Percentiles rank a stretch among this genome's conserved stretches.
Conservation (phyloP, 2,797 vertebrate species). For the Anguilla obscura region DNA sequence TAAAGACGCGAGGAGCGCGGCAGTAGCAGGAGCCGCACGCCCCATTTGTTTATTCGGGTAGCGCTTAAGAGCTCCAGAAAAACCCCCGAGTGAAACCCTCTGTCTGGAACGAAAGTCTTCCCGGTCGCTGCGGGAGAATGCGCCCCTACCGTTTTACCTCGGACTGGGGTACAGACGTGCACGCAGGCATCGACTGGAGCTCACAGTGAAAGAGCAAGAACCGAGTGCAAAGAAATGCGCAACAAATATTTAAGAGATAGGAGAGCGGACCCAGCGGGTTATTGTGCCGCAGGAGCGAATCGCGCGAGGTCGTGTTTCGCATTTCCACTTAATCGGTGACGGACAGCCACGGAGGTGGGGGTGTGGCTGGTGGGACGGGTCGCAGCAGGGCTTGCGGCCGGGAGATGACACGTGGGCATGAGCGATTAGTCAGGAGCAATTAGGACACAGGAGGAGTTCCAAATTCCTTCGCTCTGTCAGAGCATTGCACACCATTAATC, state of each 20-base stretch:
- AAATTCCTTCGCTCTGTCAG: conserved; percentile 22
- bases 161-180: not conserved
- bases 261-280: not conserved
- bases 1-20: not conserved
- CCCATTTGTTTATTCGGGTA: conserved; percentile 5
- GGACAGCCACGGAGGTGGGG: conserved; percentile 3
- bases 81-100: not conserved
- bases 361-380: not conserved
- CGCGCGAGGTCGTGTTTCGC: not conserved
- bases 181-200: not conserved
- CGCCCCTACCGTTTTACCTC: not conserved
- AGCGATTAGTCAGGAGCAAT: conserved; percentile 38
- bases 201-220: not conserved
- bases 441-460: conserved; percentile 1
- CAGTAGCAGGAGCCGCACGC: not conserved
- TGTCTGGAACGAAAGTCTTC: not conserved
- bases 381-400: not conserved
- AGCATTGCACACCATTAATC: conserved; percentile 47
- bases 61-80: not conserved
- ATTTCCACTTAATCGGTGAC: conserved; percentile 15
- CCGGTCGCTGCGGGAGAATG: not conserved
- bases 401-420: conserved; percentile 7
- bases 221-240: not conserved
- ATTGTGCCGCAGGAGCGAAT: not conserved
- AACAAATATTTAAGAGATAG: not conserved